Conservation (phyloP, 2,888 invertebrate species). For the Drosophila niveifrons region DNA sequence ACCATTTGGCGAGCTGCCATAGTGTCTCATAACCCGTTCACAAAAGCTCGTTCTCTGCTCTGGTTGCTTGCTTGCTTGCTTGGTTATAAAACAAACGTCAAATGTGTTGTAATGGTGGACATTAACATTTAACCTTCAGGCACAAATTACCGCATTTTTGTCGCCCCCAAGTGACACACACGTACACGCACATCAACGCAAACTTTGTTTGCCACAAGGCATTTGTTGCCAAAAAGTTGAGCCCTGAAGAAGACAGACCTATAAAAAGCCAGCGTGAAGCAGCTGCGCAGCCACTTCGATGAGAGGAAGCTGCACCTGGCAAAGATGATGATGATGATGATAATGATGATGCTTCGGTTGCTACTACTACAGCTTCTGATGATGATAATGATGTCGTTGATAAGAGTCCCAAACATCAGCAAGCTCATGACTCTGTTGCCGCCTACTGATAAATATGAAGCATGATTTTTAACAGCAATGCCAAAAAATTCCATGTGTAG, state of each 20-base stretch:
- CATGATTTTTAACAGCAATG: constrained; percentile 67
- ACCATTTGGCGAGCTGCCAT: constrained; percentile 42
- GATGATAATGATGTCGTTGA: constrained; percentile 40
- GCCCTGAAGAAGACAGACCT: constrained; percentile 33
- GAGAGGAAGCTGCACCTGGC: constrained; percentile 9
- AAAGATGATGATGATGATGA: constrained; percentile 3
- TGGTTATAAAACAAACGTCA: constrained; percentile 63
- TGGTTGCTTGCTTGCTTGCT: not conserved
- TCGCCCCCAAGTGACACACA: constrained; percentile 59
- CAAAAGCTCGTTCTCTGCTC: not conserved
- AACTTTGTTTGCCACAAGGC: constrained; percentile 61
- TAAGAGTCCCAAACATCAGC: constrained; percentile 47
- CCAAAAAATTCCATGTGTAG: constrained; percentile 62
- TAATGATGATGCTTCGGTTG: constrained; percentile 1
- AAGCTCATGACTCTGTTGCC: constrained; percentile 27
- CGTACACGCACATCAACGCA: constrained; percentile 21
- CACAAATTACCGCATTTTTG: constrained; percentile 81
- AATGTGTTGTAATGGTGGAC: constrained; percentile 75
- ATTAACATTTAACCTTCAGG: constrained; percentile 80
- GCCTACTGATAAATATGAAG: constrained; percentile 61
- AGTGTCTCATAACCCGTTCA: constrained; percentile 67
- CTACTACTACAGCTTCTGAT: not conserved
- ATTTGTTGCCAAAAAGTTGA: constrained; percentile 68
- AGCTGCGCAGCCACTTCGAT: constrained; percentile 39
- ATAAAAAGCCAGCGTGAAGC: constrained; percentile 52